A percentile compares a stretch with the other conserved stretches of the same genome.
Conservation (phyloP, 2,797 vertebrate species). For the Craterocephalus amniculus region DNA sequence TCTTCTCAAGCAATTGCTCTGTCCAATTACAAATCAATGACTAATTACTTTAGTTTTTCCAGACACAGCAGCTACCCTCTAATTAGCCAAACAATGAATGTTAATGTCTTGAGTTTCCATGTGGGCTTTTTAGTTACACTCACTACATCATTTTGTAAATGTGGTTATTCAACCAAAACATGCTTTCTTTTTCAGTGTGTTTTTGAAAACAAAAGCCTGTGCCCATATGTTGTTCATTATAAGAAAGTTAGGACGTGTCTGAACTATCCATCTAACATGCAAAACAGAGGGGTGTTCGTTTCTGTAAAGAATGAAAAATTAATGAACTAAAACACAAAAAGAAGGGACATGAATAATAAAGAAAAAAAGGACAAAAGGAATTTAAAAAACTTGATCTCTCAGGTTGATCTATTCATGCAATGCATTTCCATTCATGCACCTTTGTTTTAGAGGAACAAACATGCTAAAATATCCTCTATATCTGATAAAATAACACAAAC, state of each 20-base stretch:
- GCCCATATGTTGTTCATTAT: slow-evolving; percentile 57
- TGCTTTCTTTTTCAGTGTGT: slow-evolving; percentile 50
- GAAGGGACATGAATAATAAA: not conserved
- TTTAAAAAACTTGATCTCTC: slow-evolving; percentile 15
- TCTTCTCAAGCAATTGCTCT: slow-evolving; percentile 54
- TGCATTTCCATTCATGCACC: slow-evolving; percentile 39
- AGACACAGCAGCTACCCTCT: slow-evolving; percentile 77
- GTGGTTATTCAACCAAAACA: slow-evolving; percentile 56
- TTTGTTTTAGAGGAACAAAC: slow-evolving; percentile 44
- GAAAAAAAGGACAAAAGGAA: not conserved
- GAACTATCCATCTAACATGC: slow-evolving; percentile 47
- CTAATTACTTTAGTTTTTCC: slow-evolving; percentile 81
- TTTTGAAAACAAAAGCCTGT: slow-evolving; percentile 52
- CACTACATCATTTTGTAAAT: slow-evolving; percentile 61
- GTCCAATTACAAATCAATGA: slow-evolving; percentile 76
- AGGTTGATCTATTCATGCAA: slow-evolving; percentile 41
- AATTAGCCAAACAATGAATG: slow-evolving; percentile 82
- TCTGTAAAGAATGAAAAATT: slow-evolving; percentile 9
- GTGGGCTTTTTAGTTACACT: slow-evolving; percentile 62
- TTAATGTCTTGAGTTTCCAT: slow-evolving; percentile 72
- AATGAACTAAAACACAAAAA: not conserved
- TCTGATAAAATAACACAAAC: slow-evolving; percentile 54
- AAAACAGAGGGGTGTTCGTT: slow-evolving; percentile 13
- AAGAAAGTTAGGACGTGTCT: slow-evolving; percentile 33
- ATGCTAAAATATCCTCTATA: slow-evolving; percentile 42